phyloP scores from a whole-genome alignment of 2,113 vertebrate species.

The Thamnaconus septentrionalis region DNA sequence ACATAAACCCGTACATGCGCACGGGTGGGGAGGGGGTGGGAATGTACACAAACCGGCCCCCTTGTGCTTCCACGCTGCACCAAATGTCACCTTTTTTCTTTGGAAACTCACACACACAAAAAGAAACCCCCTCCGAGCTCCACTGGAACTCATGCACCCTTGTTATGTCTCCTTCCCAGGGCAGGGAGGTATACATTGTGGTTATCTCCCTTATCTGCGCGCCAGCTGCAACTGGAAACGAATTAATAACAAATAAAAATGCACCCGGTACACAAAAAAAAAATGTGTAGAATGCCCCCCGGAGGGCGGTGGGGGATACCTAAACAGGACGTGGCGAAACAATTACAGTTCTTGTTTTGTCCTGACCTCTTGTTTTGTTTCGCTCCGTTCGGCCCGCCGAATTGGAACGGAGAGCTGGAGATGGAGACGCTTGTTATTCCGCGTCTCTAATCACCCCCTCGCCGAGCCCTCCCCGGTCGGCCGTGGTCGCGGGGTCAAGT shows the following conservation, averaged over 20 bases:
- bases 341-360: conserved; percentile 76
- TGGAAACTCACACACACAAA: conserved; percentile 45
- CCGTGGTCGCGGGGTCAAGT: conserved; percentile 62
- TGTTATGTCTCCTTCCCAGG: conserved; percentile 69
- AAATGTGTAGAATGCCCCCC: conserved; percentile 63
- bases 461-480: conserved; percentile 59
- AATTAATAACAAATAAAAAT: conserved; percentile 77
- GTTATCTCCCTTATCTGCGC: conserved; percentile 64
- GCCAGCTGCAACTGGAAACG: conserved; percentile 70
- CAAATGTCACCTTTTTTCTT: conserved; percentile 51
- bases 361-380: conserved; percentile 72
- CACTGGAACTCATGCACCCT: conserved; percentile 56
- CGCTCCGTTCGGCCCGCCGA: conserved; percentile 55
- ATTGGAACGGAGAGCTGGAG: conserved; percentile 51
- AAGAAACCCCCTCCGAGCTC: conserved; percentile 39
- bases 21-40: conserved; percentile 1
- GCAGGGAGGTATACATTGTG: conserved; percentile 59
- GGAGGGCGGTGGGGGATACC: conserved; percentile 32
- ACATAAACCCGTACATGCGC: conserved; percentile 18
- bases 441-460: conserved; percentile 58
- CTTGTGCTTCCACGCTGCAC: conserved; percentile 22
- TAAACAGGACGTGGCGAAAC: conserved; percentile 74
- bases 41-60: conserved; percentile 18
- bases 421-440: conserved; percentile 60
- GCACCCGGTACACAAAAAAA: conserved; percentile 54